phyloP scores from a whole-genome alignment of 2,797 vertebrate genomes.

The Taenioides sp. region DNA sequence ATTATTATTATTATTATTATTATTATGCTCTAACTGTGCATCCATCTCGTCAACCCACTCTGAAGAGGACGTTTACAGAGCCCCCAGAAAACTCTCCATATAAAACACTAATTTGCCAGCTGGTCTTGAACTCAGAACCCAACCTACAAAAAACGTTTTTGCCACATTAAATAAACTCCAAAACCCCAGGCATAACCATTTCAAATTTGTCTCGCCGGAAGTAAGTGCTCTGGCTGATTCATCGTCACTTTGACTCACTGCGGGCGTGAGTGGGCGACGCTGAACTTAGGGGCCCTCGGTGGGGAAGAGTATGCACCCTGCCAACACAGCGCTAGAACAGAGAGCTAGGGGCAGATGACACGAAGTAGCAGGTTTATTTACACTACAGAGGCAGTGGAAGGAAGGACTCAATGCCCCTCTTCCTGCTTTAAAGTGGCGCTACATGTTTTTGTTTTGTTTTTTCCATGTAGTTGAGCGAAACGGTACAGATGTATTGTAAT shows the following conservation, averaged over 20 bases:
- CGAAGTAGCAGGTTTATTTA: slow-evolving; percentile 61
- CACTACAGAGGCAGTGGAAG: slow-evolving; percentile 23
- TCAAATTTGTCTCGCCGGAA: not conserved
- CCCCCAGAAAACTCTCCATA: too few species aligned
- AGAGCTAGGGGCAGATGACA: slow-evolving; percentile 45
- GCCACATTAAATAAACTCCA: not conserved
- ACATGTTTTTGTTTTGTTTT: too few species aligned
- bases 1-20: too few species aligned
- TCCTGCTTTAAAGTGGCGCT: slow-evolving; percentile 13
- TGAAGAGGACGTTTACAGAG: too few species aligned
- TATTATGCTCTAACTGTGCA: too few species aligned
- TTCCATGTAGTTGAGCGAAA: not conserved
- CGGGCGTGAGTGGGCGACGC: slow-evolving; percentile 49
- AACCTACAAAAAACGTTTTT: not conserved
- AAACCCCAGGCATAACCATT: not conserved
- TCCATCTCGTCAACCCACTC: too few species aligned
- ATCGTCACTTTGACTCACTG: slow-evolving; percentile 69
- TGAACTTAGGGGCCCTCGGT: slow-evolving; percentile 31
- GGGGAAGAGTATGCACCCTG: slow-evolving; percentile 42
- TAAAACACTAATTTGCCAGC: too few species aligned
- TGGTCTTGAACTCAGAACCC: too few species aligned
- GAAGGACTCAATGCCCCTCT: slow-evolving; percentile 23
- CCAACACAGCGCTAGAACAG: slow-evolving; percentile 57
- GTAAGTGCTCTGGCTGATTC: slow-evolving; percentile 62
- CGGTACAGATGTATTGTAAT: slow-evolving; percentile 8